Conservation (phyloP, 2,888 invertebrate genomes). For the Drosophila rellima region DNA sequence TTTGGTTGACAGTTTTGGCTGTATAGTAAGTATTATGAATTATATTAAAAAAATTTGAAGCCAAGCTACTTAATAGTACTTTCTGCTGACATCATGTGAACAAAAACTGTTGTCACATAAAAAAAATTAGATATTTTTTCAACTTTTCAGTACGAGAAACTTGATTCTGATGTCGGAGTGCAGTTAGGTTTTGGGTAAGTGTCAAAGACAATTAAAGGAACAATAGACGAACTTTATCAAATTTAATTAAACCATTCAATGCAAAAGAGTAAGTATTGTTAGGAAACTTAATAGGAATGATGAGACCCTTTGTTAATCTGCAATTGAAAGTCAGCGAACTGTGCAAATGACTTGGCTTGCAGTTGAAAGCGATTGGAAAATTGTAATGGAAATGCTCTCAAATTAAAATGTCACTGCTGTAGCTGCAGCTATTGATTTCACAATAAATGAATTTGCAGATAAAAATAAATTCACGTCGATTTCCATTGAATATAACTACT, state of each 20-base stretch:
- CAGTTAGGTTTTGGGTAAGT: not conserved
- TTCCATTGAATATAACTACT: not conserved
- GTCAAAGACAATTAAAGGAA: conserved; percentile 15
- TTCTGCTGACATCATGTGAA: not conserved
- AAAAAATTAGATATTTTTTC: not conserved
- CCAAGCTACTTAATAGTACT: not conserved
- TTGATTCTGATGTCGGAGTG: not conserved
- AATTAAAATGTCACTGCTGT: conserved; percentile 6
- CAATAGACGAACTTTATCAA: conserved; percentile 6
- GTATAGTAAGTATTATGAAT: conserved; percentile 33
- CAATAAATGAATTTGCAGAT: not conserved
- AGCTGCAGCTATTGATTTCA: conserved; percentile 4
- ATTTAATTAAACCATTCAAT: conserved; percentile 29
- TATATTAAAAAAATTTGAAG: not conserved
- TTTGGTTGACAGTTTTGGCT: not conserved
- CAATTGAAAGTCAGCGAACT: conserved; percentile 64
- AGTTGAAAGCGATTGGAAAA: conserved; percentile 44
- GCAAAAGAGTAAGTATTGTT: not conserved
- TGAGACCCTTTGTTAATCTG: conserved; percentile 12
- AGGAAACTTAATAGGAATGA: not conserved
- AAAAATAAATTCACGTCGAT: conserved; percentile 2
- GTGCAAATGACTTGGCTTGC: conserved; percentile 38
- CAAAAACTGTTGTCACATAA: not conserved
- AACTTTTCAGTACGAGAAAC: not conserved
- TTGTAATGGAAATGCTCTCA: conserved; percentile 22